Evolutionary conservation across 2,113 vertebrate genomes (phyloP), one percentile per base, ranked within the genome.

Genomic region (Eleginops maclovinus): DNA sequence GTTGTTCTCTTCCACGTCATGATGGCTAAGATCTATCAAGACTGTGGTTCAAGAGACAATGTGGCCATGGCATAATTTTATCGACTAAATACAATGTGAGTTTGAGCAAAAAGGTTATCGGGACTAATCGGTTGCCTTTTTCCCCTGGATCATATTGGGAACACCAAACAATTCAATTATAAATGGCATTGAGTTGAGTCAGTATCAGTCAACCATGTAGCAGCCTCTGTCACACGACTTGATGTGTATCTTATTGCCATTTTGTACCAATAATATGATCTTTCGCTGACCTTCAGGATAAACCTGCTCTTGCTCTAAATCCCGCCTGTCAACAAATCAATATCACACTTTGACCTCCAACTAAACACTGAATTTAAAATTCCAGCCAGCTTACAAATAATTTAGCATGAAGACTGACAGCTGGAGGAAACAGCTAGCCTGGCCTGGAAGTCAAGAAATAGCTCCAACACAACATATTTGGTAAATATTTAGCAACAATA

Each of bases 51-150:
- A 21, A 55, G 41, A 75, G 75, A 73, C 58, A 14, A 22, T 77
- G 76, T 64, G 59, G 74, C 78, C 59, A 54, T 74, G 53, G 56
- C 61, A 59, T 88, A 49, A 41, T 68, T 71, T 66, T 46, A 82
- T 86, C 2, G 73, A 86, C 78, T 40, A 50, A 82, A 78, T 62
- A 54, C 47, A 51, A 66, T 55, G 61, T 62, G 50, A 77, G 55
- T 58, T 65, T 58, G 60, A 72, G 21, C 53, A 81, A 69, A 43
- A 50, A 47, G 82, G 78, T 24, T 58, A 74, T 44, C 47, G 47
- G 46, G 17, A 24, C 43, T 44, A 72, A 61, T 53, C n/a, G 50
- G 24, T 13, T 65, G 51, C 4, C 58, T 70, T 53, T 36, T 59
- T 77, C 53, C 11, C 36, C 47, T 47, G 16, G 44, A 50, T 51